These are phyloP conservation scores for Fabriciana adippe DNA, from an alignment of 2,888 invertebrate species.

Conservation along the genomic window DNA sequence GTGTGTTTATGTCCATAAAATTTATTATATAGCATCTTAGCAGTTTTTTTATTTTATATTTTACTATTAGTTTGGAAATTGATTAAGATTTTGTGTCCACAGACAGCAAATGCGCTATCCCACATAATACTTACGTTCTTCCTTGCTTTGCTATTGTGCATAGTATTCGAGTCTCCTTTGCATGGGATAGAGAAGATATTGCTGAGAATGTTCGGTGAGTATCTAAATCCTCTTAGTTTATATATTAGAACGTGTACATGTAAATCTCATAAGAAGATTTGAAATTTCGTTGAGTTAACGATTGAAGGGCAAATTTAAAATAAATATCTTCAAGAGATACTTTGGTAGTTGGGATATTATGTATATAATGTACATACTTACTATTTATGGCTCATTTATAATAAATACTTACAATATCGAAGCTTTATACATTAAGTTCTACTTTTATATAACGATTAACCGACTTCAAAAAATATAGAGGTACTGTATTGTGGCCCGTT, in stretches of 20 bases:
- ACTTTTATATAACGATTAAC: too few relatives aligned
- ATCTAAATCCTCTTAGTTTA: slow-evolving; percentile 26
- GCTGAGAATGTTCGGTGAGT: slow-evolving; percentile 76
- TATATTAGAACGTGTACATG: slow-evolving; percentile 18
- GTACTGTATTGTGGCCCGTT: too few relatives aligned
- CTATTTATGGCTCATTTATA: too few relatives aligned
- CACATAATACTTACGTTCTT: slow-evolving; percentile 84
- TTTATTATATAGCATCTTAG: too few relatives aligned
- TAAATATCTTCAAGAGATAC: neutral
- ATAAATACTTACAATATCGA: too few relatives aligned
- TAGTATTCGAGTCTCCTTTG: slow-evolving; percentile 87
- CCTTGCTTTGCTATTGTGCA: slow-evolving; percentile 83
- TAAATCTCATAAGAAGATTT: slow-evolving; percentile 14
- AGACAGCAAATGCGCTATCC: slow-evolving; percentile 82
- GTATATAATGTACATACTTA: neutral
- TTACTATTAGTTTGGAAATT: too few relatives aligned
- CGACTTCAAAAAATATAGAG: too few relatives aligned
- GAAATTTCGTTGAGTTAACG: slow-evolving; percentile 6
- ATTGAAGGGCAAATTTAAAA: neutral
- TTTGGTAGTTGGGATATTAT: neutral
- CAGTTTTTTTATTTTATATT: too few relatives aligned
- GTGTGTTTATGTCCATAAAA: too few relatives aligned
- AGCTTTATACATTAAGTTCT: too few relatives aligned
- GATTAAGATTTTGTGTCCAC: slow-evolving; percentile 28
- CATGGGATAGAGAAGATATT: slow-evolving; percentile 87